Percentiles rank a stretch among this genome's conserved stretches.
Conservation (phyloP, 2,113 vertebrate species). For the Otolemur garnettii region DNA sequence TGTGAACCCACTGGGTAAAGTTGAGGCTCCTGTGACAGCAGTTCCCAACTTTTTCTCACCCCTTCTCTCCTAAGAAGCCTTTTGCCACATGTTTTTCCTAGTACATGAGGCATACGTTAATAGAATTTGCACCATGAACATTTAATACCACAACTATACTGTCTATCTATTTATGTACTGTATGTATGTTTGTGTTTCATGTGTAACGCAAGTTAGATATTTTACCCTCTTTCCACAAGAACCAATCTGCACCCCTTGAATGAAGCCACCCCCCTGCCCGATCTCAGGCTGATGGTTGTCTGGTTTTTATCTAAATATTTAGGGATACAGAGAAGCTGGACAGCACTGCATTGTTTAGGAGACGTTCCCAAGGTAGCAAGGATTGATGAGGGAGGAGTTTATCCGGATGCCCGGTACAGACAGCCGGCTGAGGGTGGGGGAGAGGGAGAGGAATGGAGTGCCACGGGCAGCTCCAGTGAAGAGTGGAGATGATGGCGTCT, state of each 20-base stretch:
- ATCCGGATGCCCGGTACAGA: background rate
- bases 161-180: background rate
- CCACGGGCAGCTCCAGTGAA: background rate
- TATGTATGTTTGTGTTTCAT: background rate
- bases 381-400: background rate
- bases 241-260: background rate
- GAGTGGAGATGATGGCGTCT: background rate
- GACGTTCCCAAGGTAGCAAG: background rate
- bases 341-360: background rate
- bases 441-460: background rate
- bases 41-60: background rate
- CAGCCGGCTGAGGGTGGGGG: background rate
- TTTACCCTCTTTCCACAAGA: background rate
- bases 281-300: background rate
- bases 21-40: background rate
- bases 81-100: background rate
- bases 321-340: background rate
- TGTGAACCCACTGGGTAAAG: background rate
- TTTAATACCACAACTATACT: background rate
- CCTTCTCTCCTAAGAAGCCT: background rate
- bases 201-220: background rate
- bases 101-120: background rate
- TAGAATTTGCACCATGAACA: background rate
- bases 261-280: background rate
- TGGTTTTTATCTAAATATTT: constrained; percentile 18